Conservation (phyloP, 2,113 vertebrate species). For the Oryzias melastigma region DNA sequence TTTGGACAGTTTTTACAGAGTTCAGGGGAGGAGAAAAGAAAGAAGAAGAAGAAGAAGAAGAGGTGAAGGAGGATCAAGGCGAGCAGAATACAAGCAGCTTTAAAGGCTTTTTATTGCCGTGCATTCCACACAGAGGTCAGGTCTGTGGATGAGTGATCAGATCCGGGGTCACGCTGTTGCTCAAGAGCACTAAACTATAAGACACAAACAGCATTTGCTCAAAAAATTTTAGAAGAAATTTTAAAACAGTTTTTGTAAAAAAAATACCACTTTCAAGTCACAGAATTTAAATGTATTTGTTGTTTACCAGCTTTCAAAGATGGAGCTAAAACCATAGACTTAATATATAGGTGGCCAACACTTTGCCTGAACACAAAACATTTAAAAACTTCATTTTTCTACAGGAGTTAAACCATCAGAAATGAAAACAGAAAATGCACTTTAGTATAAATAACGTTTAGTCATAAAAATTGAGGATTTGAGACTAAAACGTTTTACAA, state of each 20-base stretch:
- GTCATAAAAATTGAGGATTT: too few relatives aligned
- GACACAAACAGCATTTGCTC: too few relatives aligned
- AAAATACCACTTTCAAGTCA: too few relatives aligned
- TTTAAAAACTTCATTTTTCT: constrained; percentile 26
- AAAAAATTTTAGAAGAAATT: too few relatives aligned
- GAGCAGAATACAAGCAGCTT: constrained; percentile 40
- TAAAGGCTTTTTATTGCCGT: constrained; percentile 44
- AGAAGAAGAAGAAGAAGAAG: constrained; percentile 40
- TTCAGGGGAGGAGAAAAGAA: constrained; percentile 26
- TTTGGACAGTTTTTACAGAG: constrained; percentile 48
- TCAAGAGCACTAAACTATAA: too few relatives aligned
- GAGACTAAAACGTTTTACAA: too few relatives aligned
- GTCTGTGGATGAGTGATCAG: constrained; percentile 14
- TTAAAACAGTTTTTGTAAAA: too few relatives aligned
- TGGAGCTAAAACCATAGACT: too few relatives aligned
- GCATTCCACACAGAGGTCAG: constrained; percentile 49
- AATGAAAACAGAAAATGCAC: constrained; percentile 9
- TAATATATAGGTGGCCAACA: too few relatives aligned
- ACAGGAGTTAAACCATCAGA: constrained; percentile 20
- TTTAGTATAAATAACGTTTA: background rate
- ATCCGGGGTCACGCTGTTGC: background rate
- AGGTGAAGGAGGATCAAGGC: constrained; percentile 51
- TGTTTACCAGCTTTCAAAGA: too few relatives aligned
- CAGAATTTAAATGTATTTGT: too few relatives aligned
- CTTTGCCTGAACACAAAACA: constrained; percentile 2